Conservation (phyloP, 2,888 invertebrate species). For the Watsonalla binaria region DNA sequence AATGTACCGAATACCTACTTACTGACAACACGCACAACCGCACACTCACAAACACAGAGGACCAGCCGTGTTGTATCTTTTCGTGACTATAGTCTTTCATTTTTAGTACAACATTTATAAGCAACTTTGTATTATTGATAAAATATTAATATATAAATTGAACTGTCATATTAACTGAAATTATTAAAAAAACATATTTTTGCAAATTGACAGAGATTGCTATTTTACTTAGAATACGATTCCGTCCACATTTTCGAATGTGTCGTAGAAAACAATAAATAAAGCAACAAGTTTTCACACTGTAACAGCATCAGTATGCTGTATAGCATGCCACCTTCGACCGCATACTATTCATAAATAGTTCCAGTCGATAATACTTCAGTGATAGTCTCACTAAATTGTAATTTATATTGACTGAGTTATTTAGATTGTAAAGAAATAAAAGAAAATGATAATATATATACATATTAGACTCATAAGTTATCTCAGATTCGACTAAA, state of each 20-base stretch:
- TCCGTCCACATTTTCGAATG: constrained; percentile 74
- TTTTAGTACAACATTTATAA: too few relatives aligned
- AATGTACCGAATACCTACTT: constrained; percentile 6
- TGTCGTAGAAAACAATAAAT: constrained; percentile 35
- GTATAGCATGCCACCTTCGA: constrained; percentile 23
- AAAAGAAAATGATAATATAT: constrained; percentile 45
- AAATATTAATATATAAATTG: too few relatives aligned
- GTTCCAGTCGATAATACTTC: constrained; percentile 56
- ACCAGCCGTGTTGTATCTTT: background rate
- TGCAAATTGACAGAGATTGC: background rate
- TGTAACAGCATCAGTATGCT: constrained; percentile 35
- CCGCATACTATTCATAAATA: constrained; percentile 32
- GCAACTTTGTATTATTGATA: too few relatives aligned
- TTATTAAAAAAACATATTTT: too few relatives aligned
- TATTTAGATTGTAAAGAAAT: constrained; percentile 59
- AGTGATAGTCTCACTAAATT: constrained; percentile 65
- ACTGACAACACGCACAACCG: background rate
- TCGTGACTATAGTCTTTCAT: background rate
- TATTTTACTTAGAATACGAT: constrained; percentile 21
- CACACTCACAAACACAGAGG: background rate
- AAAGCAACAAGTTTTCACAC: constrained; percentile 55
- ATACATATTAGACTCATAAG: constrained; percentile 65
- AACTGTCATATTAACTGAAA: too few relatives aligned
- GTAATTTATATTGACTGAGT: constrained; percentile 72
- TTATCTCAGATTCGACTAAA: constrained; percentile 76